phyloP scores from a whole-genome alignment of 1,140 invertebrate species.

The Leucophenga varia region DNA sequence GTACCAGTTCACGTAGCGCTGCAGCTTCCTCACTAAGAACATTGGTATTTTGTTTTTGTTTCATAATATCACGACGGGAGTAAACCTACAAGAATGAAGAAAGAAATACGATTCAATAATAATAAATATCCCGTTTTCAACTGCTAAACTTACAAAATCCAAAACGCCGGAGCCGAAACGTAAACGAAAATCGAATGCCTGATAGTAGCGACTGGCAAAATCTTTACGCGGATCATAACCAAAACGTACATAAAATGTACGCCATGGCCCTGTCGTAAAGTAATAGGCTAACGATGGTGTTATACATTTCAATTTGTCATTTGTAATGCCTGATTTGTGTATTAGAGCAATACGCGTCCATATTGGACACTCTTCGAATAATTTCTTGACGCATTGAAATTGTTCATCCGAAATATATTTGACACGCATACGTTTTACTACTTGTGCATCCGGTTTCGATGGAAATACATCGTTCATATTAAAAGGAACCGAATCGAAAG shows the following conservation, averaged over 20 bases:
- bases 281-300: slow-evolving; percentile 82
- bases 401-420: slow-evolving; percentile 53
- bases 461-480: slow-evolving; percentile 46
- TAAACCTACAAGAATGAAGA: no score
- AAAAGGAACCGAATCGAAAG: slow-evolving; percentile 54
- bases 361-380: slow-evolving; percentile 79
- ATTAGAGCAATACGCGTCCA: slow-evolving; percentile 80
- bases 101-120: no score
- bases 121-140: no score
- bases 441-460: slow-evolving; percentile 35
- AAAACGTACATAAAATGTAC: slow-evolving; percentile 78
- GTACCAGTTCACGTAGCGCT: slow-evolving; percentile 24
- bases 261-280: slow-evolving; percentile 85
- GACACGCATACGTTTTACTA: slow-evolving; percentile 54
- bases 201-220: slow-evolving; percentile 75
- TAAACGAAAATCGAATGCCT: slow-evolving; percentile 81
- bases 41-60: no score
- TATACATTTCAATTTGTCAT: slow-evolving; percentile 72
- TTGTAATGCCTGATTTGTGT: slow-evolving; percentile 64
- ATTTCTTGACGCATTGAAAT: slow-evolving; percentile 41
- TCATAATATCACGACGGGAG: no score
- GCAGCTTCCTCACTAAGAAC: no score
- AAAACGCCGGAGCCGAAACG: slow-evolving; percentile 57
- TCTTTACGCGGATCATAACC: slow-evolving; percentile 86
- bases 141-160: slow-evolving; percentile 42